Evolutionary conservation across 2,888 invertebrate genomes (phyloP).

Genomic region (Gandaritis pyraliata): DNA sequence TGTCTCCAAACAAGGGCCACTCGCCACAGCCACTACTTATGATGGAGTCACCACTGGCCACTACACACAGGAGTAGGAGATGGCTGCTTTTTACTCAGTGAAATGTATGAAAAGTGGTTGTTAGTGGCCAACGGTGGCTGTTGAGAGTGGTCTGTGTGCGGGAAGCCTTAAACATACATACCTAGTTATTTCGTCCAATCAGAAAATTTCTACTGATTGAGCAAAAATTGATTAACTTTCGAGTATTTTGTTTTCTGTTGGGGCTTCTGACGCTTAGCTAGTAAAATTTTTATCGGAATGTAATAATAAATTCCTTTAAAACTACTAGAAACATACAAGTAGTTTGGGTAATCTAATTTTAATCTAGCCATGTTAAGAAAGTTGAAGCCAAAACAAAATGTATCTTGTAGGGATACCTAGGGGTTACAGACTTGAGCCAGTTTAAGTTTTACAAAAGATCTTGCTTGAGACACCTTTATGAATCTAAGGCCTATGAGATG

Average conservation of each 20-base stretch:
- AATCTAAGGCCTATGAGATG: too few relatives aligned
- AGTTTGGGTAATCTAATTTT: conserved; percentile 15
- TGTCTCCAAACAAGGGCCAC: not conserved
- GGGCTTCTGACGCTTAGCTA: conserved; percentile 30
- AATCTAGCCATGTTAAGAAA: not conserved
- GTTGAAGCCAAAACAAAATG: not conserved
- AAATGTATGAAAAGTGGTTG: too few relatives aligned
- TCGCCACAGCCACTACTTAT: not conserved
- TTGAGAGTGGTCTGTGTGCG: not conserved
- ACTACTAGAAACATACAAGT: conserved; percentile 31
- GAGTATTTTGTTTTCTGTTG: conserved; percentile 16
- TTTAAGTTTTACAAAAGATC: too few relatives aligned
- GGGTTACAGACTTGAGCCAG: too few relatives aligned
- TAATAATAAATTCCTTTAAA: conserved; percentile 30
- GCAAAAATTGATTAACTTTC: not conserved
- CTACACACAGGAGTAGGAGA: too few relatives aligned
- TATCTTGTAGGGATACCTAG: not conserved
- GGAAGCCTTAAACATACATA: not conserved
- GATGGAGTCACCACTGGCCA: too few relatives aligned
- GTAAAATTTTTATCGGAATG: conserved; percentile 25
- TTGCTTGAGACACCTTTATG: too few relatives aligned
- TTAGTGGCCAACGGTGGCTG: not conserved
- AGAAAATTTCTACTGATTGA: conserved; percentile 1
- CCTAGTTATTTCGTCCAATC: conserved; percentile 9
- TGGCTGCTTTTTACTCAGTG: too few relatives aligned